Base-by-base conservation (phyloP, 2,888 invertebrate genomes). In the Nemotelus pantherinus region DNA sequence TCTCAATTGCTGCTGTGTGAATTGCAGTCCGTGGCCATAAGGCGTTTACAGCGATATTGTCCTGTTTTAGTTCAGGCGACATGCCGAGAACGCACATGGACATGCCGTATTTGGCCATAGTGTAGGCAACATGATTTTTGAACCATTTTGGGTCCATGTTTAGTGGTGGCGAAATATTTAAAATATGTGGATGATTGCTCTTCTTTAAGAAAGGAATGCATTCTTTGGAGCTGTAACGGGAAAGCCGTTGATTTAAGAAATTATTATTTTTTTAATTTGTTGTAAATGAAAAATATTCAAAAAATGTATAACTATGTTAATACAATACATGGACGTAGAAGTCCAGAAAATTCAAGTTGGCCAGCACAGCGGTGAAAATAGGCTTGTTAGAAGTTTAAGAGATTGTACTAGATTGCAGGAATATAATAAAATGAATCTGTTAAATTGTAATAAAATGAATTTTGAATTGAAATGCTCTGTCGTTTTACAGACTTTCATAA, bases 91-190 rank as follows among this genome's bases (percentile, higher is more conserved):
- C 97, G 86, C 98, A 98, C 96, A 99, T 95, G 0, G 97, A 97
- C 98, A 98, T 98, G 43, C 98, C 98, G 86, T 97, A 99, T 86
- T 99, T 99, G 2, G 99, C 96, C 93, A 98, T 98, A 0, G 98
- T 98, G 87, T 99, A 99, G 0, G 98, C 98, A 67, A 97, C 94
- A 87, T 98, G 95, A 81, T 93, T 90, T 72, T 92, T 91, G 86
- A 99, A 91, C 99, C 99, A 99, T 82, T 91, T 89, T 0, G 96
- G 92, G 82, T 92, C 91, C 93, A 99, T 91, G 85, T 93, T 95
- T 39, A 99, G 88, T 0, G 99, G 99, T 2, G 99, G 99, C 44
- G 97, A 97, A 72, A 99, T 89, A 87, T 98, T 99, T 39, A 99
- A 89, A 81, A 99, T 97, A 85, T 99, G 98, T 0, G 97, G 94